Conservation (phyloP, 2,113 vertebrate species). For the Trogon melanurus region DNA sequence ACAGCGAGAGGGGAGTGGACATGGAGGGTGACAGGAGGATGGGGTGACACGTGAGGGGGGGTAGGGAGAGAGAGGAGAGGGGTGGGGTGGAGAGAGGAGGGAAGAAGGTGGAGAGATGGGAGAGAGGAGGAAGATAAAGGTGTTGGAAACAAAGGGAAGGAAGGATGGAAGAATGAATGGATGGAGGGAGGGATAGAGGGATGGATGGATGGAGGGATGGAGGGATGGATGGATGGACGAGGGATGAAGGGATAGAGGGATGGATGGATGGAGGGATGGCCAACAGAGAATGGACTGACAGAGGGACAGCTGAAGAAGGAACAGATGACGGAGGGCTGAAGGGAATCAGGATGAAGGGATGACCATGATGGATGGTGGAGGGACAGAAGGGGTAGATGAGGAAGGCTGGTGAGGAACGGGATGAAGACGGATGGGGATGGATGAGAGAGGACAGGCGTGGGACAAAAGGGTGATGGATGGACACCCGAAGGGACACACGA, state of each 20-base stretch:
- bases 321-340: background rate
- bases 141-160: background rate
- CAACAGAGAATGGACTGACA: background rate
- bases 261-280: background rate
- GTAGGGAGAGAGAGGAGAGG: too few species aligned
- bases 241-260: background rate
- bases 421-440: too few species aligned
- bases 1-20: background rate
- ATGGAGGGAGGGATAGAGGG: background rate
- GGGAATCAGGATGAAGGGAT: background rate
- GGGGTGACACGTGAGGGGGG: background rate
- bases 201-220: background rate
- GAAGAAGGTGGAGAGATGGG: background rate
- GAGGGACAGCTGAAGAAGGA: background rate
- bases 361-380: accelerated
- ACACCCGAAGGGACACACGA: background rate
- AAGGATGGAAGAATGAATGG: too few species aligned
- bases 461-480: background rate
- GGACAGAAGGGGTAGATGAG: background rate
- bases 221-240: too few species aligned
- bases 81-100: background rate
- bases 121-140: background rate
- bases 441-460: background rate
- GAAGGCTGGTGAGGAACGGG: background rate
- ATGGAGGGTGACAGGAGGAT: background rate